Base-by-base conservation (phyloP, 2,888 invertebrate species). In the Malthinus seriepunctatus region DNA sequence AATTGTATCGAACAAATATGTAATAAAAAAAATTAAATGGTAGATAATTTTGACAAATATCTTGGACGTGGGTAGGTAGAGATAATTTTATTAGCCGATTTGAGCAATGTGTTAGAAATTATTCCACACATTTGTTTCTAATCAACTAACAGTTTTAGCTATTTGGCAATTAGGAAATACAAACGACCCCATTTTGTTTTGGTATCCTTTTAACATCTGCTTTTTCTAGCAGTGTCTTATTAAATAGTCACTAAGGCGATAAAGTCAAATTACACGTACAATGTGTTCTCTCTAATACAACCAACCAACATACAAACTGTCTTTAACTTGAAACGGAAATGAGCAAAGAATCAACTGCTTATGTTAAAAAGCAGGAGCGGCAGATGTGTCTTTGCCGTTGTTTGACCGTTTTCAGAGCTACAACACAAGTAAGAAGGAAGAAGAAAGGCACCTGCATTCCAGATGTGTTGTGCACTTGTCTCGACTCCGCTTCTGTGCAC, bases 401-500 rank as follows among this genome's bases (percentile, higher is more conserved):
- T 59, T 59, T 56, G 60, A 52, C 55, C 60, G 55, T 60, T 51
- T 56, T 60, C 55, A 44, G 48, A n/a, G n/a, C n/a, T n/a, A n/a
- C 34, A 52, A 31, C 38, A 54, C 23, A 23, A 23, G 12, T 50
- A 54, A 59, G n/a, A n/a, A n/a, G n/a, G n/a, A 34, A 38, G 60
- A 54, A 51, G 49, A 49, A 50, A 9, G 51, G 54, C 59, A 56
- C 58, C 59, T 56, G 55, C 56, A 60, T 60, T 63, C 64, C 64
- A 64, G 64, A 64, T 64, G 64, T 56, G 60, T 51, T 51, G 56
- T 63, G 63, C 63, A 64, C 64, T 64, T 59, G 58, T 54, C 58
- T 54, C 60, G 48, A 60, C 62, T 54, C 45, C 48, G 42, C 42
- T 46, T 53, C 46, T 45, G 34, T 55, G 51, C 55, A 50, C 50